Evolutionary conservation across 2,797 vertebrate genomes (phyloP).

Genomic region (Poeciliopsis gracilis): DNA sequence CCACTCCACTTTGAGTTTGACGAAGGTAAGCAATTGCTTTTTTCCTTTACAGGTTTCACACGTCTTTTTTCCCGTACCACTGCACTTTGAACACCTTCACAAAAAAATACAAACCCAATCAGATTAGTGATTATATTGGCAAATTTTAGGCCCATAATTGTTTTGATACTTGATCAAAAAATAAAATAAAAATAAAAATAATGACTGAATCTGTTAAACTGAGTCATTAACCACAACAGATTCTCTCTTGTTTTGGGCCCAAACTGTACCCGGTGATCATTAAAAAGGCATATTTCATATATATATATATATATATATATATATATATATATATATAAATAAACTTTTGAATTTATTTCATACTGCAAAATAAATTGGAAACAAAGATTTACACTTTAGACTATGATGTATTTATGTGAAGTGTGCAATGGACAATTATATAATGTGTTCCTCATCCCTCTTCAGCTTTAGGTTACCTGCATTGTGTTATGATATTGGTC

Average conservation of each 20-base stretch:
- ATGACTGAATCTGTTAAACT: not conserved
- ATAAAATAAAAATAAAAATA: not conserved
- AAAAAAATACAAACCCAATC: constrained; percentile 30
- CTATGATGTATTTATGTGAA: not conserved
- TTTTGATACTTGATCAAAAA: not conserved
- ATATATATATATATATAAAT: not conserved
- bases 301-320: not conserved
- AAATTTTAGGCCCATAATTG: not conserved
- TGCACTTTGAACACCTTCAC: constrained; percentile 63
- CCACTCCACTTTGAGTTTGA: constrained; percentile 79
- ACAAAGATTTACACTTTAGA: not conserved
- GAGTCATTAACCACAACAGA: not conserved
- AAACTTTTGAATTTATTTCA: not conserved
- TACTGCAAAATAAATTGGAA: not conserved
- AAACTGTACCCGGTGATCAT: not conserved
- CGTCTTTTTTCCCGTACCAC: constrained; percentile 9
- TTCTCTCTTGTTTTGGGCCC: not conserved
- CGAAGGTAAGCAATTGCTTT: constrained; percentile 69
- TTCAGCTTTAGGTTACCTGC: too few relatives aligned
- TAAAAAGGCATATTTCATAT: not conserved
- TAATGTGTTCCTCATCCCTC: too few relatives aligned
- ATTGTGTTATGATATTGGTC: too few relatives aligned
- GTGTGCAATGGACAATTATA: too few relatives aligned
- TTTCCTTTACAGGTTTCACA: constrained; percentile 75
- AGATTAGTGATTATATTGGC: not conserved